Evolutionary conservation across 2,797 vertebrate species (phyloP).

Genomic region (Amazonetta brasiliensis): DNA sequence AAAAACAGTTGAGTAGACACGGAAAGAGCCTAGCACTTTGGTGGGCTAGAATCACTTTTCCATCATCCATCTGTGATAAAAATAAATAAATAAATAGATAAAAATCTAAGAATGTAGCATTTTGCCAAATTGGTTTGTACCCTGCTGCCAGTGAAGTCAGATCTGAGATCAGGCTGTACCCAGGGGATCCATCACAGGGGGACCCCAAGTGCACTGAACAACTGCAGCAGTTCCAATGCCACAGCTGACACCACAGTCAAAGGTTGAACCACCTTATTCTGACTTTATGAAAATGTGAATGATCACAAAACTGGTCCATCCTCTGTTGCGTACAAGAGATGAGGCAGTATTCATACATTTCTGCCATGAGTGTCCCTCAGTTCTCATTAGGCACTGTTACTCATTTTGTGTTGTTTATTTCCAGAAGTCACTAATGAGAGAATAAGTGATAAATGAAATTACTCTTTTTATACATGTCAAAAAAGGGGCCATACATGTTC

Average conservation of each 20-base stretch:
- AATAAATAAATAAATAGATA: neutral
- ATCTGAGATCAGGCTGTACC: neutral
- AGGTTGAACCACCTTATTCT: neutral
- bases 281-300: neutral
- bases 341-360: neutral
- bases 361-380: neutral
- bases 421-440: neutral
- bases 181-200: neutral
- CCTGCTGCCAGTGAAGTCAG: neutral
- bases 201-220: neutral
- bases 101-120: neutral
- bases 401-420: neutral
- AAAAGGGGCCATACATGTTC: neutral
- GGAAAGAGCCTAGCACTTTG: neutral
- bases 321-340: neutral
- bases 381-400: neutral
- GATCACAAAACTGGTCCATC: fast-evolving
- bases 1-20: neutral
- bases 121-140: neutral
- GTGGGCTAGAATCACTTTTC: neutral
- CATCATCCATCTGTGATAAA: neutral
- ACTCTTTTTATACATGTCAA: neutral
- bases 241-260: neutral
- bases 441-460: neutral
- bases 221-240: neutral